Base-by-base conservation (phyloP, 1,140 invertebrate genomes). In the Diorhabda elongata region DNA sequence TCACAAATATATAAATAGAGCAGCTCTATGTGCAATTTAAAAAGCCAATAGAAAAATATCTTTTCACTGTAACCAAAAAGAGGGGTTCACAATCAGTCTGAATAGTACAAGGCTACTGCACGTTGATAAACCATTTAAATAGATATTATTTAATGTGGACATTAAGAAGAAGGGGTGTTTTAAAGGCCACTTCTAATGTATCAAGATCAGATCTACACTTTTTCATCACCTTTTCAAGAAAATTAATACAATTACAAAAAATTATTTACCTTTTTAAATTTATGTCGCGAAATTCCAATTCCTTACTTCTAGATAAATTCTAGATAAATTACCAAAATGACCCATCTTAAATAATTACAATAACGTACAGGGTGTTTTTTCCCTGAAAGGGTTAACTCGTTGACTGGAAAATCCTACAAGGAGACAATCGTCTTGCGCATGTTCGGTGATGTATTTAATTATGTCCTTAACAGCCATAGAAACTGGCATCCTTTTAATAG, bases 331-430 rank as follows among this genome's bases (percentile, higher is more conserved):
- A n/a, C 47, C n/a, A 52, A 52, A 52, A 52, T 64, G 57, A 58
- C 43, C 67, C 5, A 8, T 52, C n/a, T n/a, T 8, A n/a, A 8
- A 66, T 52, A 73, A 68, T 77, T 80, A 96, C 72, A 96, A 86
- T 77, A 97, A 84, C 67, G 87, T 87, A 84, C 96, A 98, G 59
- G 93, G 92, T 75, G 92, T 96, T 83, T 98, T 98, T 83, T 98
- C 96, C 77, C 96, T 90, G 87, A 98, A 98, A 44, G 97, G 96
- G 85, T 98, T 98, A 5, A 96, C 94, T 82, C 96, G 96, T 81
- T 98, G 96, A 70, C 92, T 95, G 66, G 94, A 92, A 83, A 98
- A 98, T 3, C 96, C 96, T 76, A 96, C 91, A 67, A 98, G 87
- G n/a, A 98, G 88, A 78, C 92, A 97, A 84, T 98, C 96, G 79